Percentiles rank a stretch among this genome's conserved stretches.
Evolutionary conservation across 2,113 vertebrate species (phyloP).

Genomic region (Lepisosteus oculatus): DNA sequence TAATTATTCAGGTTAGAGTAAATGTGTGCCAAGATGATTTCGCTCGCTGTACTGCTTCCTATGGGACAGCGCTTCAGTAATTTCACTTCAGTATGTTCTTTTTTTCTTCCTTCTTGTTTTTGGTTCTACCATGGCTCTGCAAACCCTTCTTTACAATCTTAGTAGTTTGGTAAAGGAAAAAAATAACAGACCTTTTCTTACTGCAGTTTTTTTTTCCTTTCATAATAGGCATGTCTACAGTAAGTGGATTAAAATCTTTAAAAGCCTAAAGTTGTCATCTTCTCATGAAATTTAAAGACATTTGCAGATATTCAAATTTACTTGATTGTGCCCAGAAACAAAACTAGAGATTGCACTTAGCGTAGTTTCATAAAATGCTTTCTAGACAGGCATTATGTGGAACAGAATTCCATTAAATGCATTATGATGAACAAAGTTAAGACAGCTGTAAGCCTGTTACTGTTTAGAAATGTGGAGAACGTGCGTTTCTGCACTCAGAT

Average conservation of each 20-base stretch:
- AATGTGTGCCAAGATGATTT: no score
- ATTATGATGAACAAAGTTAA: constrained; percentile 2
- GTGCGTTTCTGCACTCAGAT: neutral
- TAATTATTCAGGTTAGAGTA: no score
- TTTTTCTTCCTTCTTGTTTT: no score
- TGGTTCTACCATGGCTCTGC: no score
- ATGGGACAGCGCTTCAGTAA: no score
- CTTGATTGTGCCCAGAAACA: constrained; percentile 46
- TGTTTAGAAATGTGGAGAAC: no score
- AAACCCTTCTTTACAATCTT: no score
- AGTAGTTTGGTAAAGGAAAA: neutral
- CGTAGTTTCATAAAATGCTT: neutral
- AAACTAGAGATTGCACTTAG: constrained; percentile 64
- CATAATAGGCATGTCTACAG: neutral
- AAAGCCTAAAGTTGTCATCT: constrained; percentile 58
- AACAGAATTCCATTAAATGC: constrained; percentile 1
- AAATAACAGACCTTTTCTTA: constrained; percentile 4
- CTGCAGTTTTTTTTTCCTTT: neutral
- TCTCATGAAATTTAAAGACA: constrained; percentile 48
- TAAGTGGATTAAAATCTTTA: constrained; percentile 33
- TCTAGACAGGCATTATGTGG: neutral
- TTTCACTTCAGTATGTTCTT: no score
- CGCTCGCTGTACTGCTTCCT: no score
- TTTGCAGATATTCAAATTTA: constrained; percentile 53
- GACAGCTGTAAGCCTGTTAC: neutral